A percentile compares a stretch with the other conserved stretches of the same genome.
phyloP scores from a whole-genome alignment of 2,113 vertebrate genomes.

The Ophiodon elongatus region DNA sequence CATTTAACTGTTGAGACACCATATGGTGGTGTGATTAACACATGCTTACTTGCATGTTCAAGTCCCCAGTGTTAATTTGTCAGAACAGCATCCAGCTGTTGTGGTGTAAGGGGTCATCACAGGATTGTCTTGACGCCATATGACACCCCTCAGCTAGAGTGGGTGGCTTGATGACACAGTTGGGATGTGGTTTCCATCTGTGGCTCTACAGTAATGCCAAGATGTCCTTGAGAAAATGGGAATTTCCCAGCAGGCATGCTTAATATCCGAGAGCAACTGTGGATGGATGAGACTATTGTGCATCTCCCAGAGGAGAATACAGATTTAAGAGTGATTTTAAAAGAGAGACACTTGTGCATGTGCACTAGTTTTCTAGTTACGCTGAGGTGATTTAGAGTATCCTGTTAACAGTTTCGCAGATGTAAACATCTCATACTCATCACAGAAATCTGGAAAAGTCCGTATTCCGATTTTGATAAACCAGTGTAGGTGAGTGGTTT shows the following conservation, averaged over 20 bases:
- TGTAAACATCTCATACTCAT: too few relatives aligned
- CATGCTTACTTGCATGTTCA: slow-evolving; percentile 40
- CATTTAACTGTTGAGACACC: slow-evolving; percentile 15
- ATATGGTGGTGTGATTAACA: slow-evolving; percentile 53
- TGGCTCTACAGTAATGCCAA: slow-evolving; percentile 5
- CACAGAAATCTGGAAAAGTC: too few relatives aligned
- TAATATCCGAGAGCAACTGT: background rate
- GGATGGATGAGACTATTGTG: background rate
- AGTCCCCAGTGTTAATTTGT: slow-evolving; percentile 50
- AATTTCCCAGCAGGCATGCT: background rate
- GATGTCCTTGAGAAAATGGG: slow-evolving; percentile 32
- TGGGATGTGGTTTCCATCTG: slow-evolving; percentile 19
- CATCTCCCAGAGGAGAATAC: background rate
- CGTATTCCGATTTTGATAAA: background rate
- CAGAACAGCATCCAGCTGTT: slow-evolving; percentile 64
- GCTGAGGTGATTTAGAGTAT: background rate
- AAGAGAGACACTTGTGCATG: background rate
- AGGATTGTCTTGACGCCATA: slow-evolving; percentile 35
- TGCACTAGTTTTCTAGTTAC: background rate
- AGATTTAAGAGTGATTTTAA: slow-evolving; percentile 3
- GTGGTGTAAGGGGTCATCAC: slow-evolving; percentile 39
- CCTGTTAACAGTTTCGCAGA: background rate
- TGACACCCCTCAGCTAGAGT: slow-evolving; percentile 55
- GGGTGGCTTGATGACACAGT: slow-evolving; percentile 11
- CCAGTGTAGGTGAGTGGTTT: background rate